A percentile compares a stretch with the other conserved stretches of the same genome.
Conservation (phyloP, 2,888 invertebrate species). For the Caenorhabditis sp. region DNA sequence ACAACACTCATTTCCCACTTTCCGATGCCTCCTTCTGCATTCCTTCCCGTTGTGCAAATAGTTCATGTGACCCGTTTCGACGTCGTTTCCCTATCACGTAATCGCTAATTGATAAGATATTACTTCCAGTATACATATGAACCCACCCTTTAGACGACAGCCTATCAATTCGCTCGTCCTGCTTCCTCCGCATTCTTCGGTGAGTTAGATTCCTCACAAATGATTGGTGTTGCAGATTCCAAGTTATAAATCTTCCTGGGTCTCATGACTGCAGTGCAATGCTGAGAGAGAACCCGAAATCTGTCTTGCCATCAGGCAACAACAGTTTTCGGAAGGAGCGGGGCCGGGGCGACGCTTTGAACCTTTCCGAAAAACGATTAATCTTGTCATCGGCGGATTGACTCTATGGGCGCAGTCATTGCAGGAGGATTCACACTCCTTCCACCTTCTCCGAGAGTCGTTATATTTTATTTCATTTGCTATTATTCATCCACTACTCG, state of each 20-base stretch:
- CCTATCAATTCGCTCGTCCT: not conserved
- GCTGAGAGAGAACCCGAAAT: not conserved
- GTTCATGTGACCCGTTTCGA: constrained; percentile 7
- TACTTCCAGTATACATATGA: not conserved
- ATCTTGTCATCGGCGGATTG: constrained; percentile 29
- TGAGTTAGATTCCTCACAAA: not conserved
- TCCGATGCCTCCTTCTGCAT: not conserved
- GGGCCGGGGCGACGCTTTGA: constrained; percentile 9
- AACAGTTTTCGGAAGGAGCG: constrained; percentile 26
- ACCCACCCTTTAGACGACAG: not conserved
- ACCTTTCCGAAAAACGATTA: constrained; percentile 38
- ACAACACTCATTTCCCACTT: not conserved
- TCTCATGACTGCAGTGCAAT: constrained; percentile 7
- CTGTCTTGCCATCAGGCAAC: too few species aligned
- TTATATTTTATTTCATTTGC: constrained; percentile 25
- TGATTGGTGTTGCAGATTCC: constrained; percentile 18
- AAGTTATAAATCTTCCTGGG: constrained; percentile 17
- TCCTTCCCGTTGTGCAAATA: constrained; percentile 12
- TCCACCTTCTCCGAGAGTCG: too few species aligned
- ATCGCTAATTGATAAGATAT: constrained; percentile 36
- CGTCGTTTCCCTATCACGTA: constrained; percentile 2
- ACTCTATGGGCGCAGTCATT: not conserved
- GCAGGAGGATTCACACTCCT: too few species aligned
- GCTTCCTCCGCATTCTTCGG: not conserved
- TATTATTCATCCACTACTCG: not conserved